Conservation (phyloP, 1,140 invertebrate species). For the Cherax quadricarinatus region DNA sequence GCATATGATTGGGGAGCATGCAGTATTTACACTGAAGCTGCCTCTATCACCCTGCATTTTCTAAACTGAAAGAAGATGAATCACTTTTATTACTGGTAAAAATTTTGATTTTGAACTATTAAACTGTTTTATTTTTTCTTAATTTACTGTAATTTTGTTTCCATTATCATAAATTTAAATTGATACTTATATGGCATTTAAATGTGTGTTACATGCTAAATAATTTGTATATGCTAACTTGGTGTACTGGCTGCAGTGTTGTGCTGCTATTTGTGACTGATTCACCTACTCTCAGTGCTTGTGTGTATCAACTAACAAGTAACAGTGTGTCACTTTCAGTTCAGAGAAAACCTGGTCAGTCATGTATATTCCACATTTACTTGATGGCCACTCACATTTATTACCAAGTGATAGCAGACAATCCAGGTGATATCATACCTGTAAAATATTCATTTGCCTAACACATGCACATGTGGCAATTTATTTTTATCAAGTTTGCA, state of each 20-base stretch:
- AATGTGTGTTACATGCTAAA: background rate
- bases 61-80: too few species aligned
- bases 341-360: conserved; percentile 23
- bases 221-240: background rate
- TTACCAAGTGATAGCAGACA: background rate
- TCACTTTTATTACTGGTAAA: too few species aligned
- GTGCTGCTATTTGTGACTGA: background rate
- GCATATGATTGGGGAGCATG: too few species aligned
- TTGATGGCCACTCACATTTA: background rate
- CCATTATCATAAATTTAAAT: too few species aligned
- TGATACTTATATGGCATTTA: too few species aligned
- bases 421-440: background rate
- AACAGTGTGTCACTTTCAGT: conserved; percentile 51
- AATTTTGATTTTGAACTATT: too few species aligned
- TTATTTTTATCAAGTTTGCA: background rate
- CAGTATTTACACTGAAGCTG: too few species aligned
- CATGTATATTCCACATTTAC: background rate
- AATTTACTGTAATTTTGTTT: too few species aligned
- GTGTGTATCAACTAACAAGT: conserved; percentile 46
- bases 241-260: background rate
- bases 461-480: background rate
- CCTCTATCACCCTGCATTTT: too few species aligned
- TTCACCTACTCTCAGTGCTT: conserved; percentile 56
- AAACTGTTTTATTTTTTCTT: too few species aligned
- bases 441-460: background rate